Conservation (phyloP, 2,797 vertebrate genomes). For the Helostoma temminkii region DNA sequence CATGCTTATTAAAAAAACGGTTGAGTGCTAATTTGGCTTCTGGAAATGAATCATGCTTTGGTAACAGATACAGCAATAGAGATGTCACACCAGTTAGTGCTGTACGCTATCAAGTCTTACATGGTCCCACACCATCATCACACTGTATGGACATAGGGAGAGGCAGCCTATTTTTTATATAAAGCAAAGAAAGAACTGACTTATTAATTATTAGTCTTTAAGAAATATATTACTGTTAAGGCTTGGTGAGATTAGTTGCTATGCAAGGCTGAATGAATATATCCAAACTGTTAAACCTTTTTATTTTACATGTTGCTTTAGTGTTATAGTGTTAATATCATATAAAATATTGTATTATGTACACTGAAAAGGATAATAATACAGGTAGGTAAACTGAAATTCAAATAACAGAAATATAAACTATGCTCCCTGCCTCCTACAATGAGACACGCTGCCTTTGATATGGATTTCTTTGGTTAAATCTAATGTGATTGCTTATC, state of each 20-base stretch:
- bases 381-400: constrained; percentile 15
- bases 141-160: neutral
- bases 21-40: constrained; percentile 32
- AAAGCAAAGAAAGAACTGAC: neutral
- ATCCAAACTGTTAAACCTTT: neutral
- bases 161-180: neutral
- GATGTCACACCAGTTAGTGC: constrained; percentile 49
- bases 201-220: neutral
- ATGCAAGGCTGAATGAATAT: neutral
- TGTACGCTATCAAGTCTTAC: neutral
- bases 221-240: neutral
- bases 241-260: constrained; percentile 1
- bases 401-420: neutral
- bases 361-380: neutral
- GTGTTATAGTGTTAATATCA: too few relatives aligned
- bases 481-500: constrained; percentile 53
- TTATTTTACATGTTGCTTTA: constrained; percentile 3
- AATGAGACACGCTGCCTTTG: constrained; percentile 25
- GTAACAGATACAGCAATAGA: constrained; percentile 54
- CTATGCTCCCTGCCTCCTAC: neutral
- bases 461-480: constrained; percentile 42
- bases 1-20: constrained; percentile 63
- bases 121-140: constrained; percentile 20
- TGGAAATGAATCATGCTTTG: constrained; percentile 58
- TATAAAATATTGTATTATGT: constrained; percentile 9